Evolutionary conservation across 2,797 vertebrate genomes (phyloP), one percentile per base, ranked within the genome.

Genomic region (Erpetoichthys calabaricus): DNA sequence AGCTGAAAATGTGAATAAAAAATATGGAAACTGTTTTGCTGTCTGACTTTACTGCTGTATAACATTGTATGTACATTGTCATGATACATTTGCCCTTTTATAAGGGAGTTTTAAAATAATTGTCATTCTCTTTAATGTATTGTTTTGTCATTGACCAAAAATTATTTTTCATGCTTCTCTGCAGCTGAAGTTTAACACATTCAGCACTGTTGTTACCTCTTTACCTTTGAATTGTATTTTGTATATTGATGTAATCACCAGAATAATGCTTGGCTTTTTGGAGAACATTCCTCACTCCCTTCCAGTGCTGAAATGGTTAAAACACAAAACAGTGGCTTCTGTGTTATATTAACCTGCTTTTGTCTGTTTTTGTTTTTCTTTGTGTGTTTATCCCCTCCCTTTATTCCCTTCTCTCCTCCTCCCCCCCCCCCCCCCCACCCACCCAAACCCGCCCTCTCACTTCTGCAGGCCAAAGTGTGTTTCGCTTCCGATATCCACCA

Each of bases 401-500:
- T 41, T n/a, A 51, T 57, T 62, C 60, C 63, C 25, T 41, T 44
- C 60, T 57, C 44, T 10, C 7, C 9, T 8, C 6, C 3, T 25
- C 47, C n/a, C 2, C 4, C 9, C 5, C 45, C 8, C 42, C 62
- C 63, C 59, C 57, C 52, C 62, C 58, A 60, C 45, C 59, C 42
- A 55, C 43, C 57, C 49, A 45, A n/a, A 8, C 44, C 45, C 54
- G 43, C 52, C 55, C 65, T 47, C 41, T 25, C n/a, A 44, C 53
- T 51, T 60, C 47, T 63, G 60, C 77, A 91, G 91, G 83, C 70
- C 69, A 84, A 87, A 64, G 62, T 91, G 67, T 93, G 90, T 79
- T 76, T 78, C 64, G 79, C 74, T 70, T 86, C 83, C 59, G 89
- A 93, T 71, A 81, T 91, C 76, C 86, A 87, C 76, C 80, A 83